Percentiles rank a stretch among this genome's conserved stretches.
Conservation (phyloP, 2,797 vertebrate species). For the Gobionotothen gibberifrons region DNA sequence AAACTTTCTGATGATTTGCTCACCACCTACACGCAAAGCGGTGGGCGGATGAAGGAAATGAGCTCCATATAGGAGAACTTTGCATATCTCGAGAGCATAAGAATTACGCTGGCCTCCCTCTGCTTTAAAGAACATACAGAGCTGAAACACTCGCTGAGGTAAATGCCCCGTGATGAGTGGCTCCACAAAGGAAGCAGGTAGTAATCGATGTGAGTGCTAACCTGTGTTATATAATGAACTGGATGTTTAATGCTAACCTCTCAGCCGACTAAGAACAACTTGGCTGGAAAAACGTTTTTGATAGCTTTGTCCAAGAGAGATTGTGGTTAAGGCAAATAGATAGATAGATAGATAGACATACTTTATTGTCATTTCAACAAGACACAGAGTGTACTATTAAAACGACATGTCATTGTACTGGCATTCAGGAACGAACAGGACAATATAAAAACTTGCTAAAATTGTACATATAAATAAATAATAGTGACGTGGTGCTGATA, state of each 20-base stretch:
- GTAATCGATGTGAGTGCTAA: constrained; percentile 35
- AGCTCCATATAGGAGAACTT: constrained; percentile 33
- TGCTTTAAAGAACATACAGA: constrained; percentile 19
- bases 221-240: constrained; percentile 17
- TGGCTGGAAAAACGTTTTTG: neutral
- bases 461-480: too few relatives aligned
- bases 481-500: too few relatives aligned
- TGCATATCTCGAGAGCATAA: constrained; percentile 25
- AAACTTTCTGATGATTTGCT: constrained; percentile 34
- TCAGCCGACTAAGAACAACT: constrained; percentile 23
- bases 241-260: constrained; percentile 30
- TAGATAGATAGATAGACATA: too few relatives aligned
- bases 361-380: too few relatives aligned
- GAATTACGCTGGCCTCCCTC: constrained; percentile 16
- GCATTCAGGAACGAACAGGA: too few relatives aligned
- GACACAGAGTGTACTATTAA: too few relatives aligned
- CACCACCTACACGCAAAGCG: constrained; percentile 45
- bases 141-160: constrained; percentile 27
- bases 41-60: constrained; percentile 45
- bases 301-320: neutral
- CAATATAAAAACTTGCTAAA: too few relatives aligned
- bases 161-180: constrained; percentile 25
- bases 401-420: too few relatives aligned
- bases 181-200: constrained; percentile 11
- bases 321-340: neutral